Percentiles rank a stretch among this genome's conserved stretches.
Evolutionary conservation across 2,888 invertebrate genomes (phyloP).

Genomic region (Euzetes globulus): DNA sequence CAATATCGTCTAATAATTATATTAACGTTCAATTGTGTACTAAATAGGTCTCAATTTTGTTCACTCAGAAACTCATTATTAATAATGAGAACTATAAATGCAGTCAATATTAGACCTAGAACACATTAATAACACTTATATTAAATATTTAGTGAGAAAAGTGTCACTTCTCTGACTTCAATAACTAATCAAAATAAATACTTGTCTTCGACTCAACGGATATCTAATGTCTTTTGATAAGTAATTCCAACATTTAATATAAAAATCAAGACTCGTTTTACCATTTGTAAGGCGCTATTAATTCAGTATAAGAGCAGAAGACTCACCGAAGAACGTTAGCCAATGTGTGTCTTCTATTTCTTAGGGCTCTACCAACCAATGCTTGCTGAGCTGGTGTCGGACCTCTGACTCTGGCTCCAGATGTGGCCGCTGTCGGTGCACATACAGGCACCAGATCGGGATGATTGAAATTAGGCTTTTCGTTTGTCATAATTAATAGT

Average conservation of each 20-base stretch:
- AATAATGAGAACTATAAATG: too few species aligned
- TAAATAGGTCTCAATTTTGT: too few species aligned
- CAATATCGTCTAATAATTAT: too few species aligned
- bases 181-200: too few species aligned
- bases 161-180: too few species aligned
- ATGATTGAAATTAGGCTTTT: slow-evolving; percentile 9
- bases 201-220: too few species aligned
- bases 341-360: slow-evolving; percentile 77
- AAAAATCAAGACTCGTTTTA: not conserved
- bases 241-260: not conserved
- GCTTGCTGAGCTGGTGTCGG: slow-evolving; percentile 35
- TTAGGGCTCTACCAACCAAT: slow-evolving; percentile 61
- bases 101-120: too few species aligned
- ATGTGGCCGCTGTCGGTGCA: not conserved
- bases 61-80: too few species aligned
- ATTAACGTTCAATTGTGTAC: too few species aligned
- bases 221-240: too few species aligned
- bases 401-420: not conserved
- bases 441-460: slow-evolving; percentile 12
- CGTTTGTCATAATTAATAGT: not conserved
- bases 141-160: too few species aligned
- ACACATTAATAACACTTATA: too few species aligned
- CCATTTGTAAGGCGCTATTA: not conserved
- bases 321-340: slow-evolving; percentile 60
- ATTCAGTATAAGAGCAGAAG: not conserved